A percentile compares a stretch with the other conserved stretches of the same genome.
phyloP scores from a whole-genome alignment of 1,140 invertebrate species.

The Drosophila tsacasi region DNA sequence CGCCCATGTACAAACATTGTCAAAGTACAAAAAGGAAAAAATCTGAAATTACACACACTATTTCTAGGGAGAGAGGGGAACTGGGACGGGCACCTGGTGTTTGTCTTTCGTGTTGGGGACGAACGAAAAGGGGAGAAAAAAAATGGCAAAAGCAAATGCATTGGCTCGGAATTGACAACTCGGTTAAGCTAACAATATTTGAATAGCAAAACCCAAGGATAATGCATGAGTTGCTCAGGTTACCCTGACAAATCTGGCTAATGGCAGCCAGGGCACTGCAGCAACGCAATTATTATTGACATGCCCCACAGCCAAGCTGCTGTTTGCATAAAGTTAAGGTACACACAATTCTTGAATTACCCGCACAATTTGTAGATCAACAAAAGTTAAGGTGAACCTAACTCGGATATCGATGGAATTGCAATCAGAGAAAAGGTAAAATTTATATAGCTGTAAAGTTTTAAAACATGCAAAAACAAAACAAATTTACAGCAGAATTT shows the following conservation, averaged over 20 bases:
- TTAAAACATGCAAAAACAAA: too few species aligned
- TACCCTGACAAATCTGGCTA: conserved; percentile 47
- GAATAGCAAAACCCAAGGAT: conserved; percentile 66
- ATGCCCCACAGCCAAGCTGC: conserved; percentile 35
- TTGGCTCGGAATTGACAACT: conserved; percentile 76
- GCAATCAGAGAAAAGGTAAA: not conserved
- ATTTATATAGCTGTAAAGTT: too few species aligned
- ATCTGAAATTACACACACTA: conserved; percentile 67
- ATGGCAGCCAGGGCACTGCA: conserved; percentile 25
- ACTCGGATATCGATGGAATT: conserved; percentile 16
- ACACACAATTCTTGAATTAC: conserved; percentile 45
- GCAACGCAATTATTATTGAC: conserved; percentile 66
- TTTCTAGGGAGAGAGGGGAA: conserved; percentile 3
- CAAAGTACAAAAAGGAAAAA: conserved; percentile 55
- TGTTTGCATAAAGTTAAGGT: conserved; percentile 51
- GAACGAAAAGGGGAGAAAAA: conserved; percentile 16
- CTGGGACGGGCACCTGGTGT: conserved; percentile 43
- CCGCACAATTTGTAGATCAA: conserved; percentile 33
- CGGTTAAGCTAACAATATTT: conserved; percentile 79
- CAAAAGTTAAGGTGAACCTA: conserved; percentile 35
- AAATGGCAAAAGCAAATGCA: conserved; percentile 49
- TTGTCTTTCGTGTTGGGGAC: conserved; percentile 59
- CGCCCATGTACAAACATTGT: conserved; percentile 66
- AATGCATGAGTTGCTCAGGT: conserved; percentile 58
- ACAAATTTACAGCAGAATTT: not conserved